These are phyloP conservation scores for Sarcophaga bullata DNA, from an alignment of 1,140 invertebrate species.

Conservation along the genomic window DNA sequence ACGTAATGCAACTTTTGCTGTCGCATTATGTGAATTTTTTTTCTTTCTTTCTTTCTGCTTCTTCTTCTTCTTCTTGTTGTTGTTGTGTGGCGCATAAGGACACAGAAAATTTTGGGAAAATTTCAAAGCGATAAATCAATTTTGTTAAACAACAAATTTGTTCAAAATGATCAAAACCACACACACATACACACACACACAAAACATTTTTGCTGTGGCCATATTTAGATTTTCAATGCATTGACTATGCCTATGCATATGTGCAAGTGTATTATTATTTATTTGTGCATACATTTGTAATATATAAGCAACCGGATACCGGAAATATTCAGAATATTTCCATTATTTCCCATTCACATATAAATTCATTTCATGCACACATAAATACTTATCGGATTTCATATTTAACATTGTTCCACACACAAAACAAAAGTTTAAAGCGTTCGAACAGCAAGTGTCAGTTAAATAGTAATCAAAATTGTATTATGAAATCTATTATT, in stretches of 20 bases:
- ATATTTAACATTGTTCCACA: neutral
- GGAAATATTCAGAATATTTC: slow-evolving; percentile 14
- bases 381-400: neutral
- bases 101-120: neutral
- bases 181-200: neutral
- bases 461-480: no score
- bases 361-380: neutral
- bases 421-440: no score
- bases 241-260: neutral
- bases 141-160: slow-evolving; percentile 39
- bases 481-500: no score
- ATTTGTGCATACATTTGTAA: neutral
- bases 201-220: no score
- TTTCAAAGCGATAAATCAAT: slow-evolving; percentile 35
- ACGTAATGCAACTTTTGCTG: slow-evolving; percentile 20
- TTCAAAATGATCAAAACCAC: slow-evolving; percentile 32
- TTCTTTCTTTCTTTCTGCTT: no score
- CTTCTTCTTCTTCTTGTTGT: no score
- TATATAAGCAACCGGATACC: neutral
- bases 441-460: no score
- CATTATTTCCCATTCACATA: neutral
- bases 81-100: slow-evolving; percentile 2
- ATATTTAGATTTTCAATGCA: no score
- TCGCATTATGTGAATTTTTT: slow-evolving; percentile 4
- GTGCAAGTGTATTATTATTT: neutral